These are phyloP conservation scores for Portevinia maculata DNA, from an alignment of 2,888 invertebrate genomes.

Conservation along the genomic window DNA sequence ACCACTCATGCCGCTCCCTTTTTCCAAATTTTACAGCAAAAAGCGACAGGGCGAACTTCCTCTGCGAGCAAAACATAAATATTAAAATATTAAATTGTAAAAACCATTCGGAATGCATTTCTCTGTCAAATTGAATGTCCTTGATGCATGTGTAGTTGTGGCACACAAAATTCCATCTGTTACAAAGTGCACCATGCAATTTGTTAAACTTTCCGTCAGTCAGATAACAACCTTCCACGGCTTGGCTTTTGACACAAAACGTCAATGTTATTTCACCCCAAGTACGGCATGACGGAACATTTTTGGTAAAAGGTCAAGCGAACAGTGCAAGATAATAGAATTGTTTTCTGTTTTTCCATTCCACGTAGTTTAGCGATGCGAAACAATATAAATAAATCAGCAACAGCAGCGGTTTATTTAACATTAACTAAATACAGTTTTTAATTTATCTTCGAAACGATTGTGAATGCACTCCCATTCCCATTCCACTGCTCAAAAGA, in stretches of 20 bases:
- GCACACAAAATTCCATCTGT: neutral
- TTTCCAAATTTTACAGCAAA: conserved; percentile 24
- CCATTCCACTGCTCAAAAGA: too few species aligned
- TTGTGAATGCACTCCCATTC: too few species aligned
- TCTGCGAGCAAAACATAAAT: neutral
- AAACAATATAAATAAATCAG: too few species aligned
- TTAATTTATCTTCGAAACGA: too few species aligned
- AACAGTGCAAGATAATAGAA: neutral
- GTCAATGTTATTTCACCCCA: conserved; percentile 12
- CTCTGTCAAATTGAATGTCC: conserved; percentile 26
- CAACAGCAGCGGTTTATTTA: too few species aligned
- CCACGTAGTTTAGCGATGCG: too few species aligned
- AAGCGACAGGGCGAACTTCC: conserved; percentile 1
- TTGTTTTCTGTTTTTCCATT: too few species aligned
- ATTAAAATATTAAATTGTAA: neutral
- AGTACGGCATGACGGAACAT: conserved; percentile 12
- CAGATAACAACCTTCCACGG: neutral
- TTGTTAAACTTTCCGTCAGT: conserved; percentile 11
- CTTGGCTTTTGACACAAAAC: neutral
- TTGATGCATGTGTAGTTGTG: conserved; percentile 30
- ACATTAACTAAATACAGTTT: too few species aligned
- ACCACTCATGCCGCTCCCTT: neutral
- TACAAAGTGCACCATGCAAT: neutral
- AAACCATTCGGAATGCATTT: conserved; percentile 18
- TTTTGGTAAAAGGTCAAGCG: conserved; percentile 7